Percentiles rank a stretch among this genome's conserved stretches.
Conservation (phyloP, 2,888 invertebrate species). For the Amblyjoppa fuscipennis region DNA sequence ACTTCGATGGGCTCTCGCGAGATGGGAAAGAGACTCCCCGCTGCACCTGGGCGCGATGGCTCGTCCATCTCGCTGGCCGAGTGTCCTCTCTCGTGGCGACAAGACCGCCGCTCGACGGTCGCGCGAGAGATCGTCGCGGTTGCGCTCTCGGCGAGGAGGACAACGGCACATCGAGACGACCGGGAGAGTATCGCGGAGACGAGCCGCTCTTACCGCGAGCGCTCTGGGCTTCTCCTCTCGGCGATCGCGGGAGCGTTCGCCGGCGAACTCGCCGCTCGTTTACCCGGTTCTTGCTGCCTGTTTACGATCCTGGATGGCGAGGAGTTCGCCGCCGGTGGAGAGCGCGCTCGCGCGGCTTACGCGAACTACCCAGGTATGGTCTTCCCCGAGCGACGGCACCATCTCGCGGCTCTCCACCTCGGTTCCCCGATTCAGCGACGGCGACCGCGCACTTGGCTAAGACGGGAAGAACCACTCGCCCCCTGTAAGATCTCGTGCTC, state of each 20-base stretch:
- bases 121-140: conserved; percentile 15
- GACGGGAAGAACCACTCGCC: conserved; percentile 74
- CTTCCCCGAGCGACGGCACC: conserved; percentile 52
- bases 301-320: conserved; percentile 78
- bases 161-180: conserved; percentile 8
- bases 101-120: conserved; percentile 1
- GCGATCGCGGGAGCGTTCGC: conserved; percentile 15
- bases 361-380: conserved; percentile 78
- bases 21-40: conserved; percentile 33
- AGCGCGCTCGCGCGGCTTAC: conserved; percentile 49
- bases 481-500: conserved; percentile 35
- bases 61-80: conserved; percentile 59
- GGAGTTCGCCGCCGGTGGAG: conserved; percentile 60
- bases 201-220: conserved; percentile 2
- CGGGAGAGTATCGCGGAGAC: conserved; percentile 5
- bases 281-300: conserved; percentile 82
- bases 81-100: conserved; percentile 36
- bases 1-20: neutral
- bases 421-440: conserved; percentile 8
- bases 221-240: conserved; percentile 26
- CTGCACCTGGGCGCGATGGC: conserved; percentile 46
- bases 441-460: conserved; percentile 78
- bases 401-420: conserved; percentile 18
- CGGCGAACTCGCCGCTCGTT: conserved; percentile 77
- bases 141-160: conserved; percentile 8